Percentiles rank a stretch among this genome's conserved stretches.
Evolutionary conservation across 2,888 invertebrate species (phyloP).

Genomic region (Phalangium opilio): DNA sequence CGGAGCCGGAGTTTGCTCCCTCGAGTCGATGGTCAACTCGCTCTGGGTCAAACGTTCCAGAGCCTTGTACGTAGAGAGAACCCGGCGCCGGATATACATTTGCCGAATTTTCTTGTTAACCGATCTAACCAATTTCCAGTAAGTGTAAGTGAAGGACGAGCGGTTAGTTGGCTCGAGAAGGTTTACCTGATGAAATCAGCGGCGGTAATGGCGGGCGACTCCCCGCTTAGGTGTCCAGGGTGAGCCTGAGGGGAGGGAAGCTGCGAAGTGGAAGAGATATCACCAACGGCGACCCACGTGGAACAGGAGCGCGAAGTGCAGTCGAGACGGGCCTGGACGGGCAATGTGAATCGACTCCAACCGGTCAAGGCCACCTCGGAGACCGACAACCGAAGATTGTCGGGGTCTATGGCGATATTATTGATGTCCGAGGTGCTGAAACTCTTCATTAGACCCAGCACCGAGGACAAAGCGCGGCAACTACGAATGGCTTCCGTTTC

Average conservation of each 20-base stretch:
- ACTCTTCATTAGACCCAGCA: constrained; percentile 59
- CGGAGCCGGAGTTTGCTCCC: too few species aligned
- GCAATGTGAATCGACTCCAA: constrained; percentile 18
- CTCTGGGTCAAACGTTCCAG: constrained; percentile 64
- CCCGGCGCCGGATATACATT: constrained; percentile 58
- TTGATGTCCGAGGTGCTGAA: constrained; percentile 66
- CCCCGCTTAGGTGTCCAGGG: constrained; percentile 6
- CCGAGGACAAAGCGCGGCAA: constrained; percentile 58
- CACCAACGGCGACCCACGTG: constrained; percentile 73
- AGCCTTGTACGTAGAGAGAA: constrained; percentile 64
- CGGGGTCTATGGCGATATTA: constrained; percentile 19
- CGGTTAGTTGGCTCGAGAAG: too few species aligned
- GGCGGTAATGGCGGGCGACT: constrained; percentile 40
- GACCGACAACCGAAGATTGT: constrained; percentile 28
- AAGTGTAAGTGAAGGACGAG: too few species aligned
- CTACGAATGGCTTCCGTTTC: constrained; percentile 62
- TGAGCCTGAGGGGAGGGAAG: constrained; percentile 58
- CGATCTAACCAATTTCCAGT: constrained; percentile 39
- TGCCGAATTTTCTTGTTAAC: constrained; percentile 70
- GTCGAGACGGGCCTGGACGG: constrained; percentile 40
- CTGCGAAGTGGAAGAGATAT: constrained; percentile 55
- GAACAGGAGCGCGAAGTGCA: constrained; percentile 56
- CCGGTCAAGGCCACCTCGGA: constrained; percentile 23
- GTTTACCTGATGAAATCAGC: constrained; percentile 38
- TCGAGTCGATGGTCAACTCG: constrained; percentile 46